Evolutionary conservation across 2,888 invertebrate genomes (phyloP).

Genomic region (Coenonympha arcania): DNA sequence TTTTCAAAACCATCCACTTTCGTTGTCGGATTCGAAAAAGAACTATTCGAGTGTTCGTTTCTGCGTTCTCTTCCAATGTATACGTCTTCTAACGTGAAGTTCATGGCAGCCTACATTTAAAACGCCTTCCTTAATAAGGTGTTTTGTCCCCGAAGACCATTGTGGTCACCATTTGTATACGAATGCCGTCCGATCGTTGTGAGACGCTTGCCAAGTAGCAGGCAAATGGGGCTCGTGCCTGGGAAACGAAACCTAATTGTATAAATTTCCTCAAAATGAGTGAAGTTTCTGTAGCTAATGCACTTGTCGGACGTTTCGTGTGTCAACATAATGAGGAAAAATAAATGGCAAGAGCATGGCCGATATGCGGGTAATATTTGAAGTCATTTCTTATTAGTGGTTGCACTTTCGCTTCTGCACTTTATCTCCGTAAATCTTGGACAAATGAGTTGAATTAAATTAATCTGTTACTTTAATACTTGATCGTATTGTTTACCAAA

Average conservation of each 20-base stretch:
- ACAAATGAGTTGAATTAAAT: no score
- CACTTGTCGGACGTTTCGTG: not conserved
- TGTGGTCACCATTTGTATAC: constrained; percentile 20
- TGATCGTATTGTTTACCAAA: no score
- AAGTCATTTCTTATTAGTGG: no score
- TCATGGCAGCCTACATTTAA: constrained; percentile 8
- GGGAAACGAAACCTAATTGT: constrained; percentile 16
- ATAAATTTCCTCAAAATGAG: constrained; percentile 17
- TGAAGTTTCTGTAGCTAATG: not conserved
- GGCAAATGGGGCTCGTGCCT: constrained; percentile 16
- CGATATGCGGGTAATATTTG: no score
- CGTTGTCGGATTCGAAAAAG: no score
- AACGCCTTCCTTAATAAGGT: constrained; percentile 12
- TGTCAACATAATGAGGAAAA: not conserved
- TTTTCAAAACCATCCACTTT: no score
- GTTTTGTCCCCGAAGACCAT: constrained; percentile 13
- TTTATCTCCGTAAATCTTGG: no score
- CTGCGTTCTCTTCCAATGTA: not conserved
- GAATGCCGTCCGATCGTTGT: constrained; percentile 8
- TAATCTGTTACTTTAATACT: no score
- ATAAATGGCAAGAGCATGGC: no score
- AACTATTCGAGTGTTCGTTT: not conserved
- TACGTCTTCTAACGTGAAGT: not conserved
- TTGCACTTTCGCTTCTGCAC: no score
- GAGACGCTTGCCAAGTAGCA: constrained; percentile 11